Evolutionary conservation across 2,888 invertebrate species (phyloP).

Genomic region (Lochmaea crataegi): DNA sequence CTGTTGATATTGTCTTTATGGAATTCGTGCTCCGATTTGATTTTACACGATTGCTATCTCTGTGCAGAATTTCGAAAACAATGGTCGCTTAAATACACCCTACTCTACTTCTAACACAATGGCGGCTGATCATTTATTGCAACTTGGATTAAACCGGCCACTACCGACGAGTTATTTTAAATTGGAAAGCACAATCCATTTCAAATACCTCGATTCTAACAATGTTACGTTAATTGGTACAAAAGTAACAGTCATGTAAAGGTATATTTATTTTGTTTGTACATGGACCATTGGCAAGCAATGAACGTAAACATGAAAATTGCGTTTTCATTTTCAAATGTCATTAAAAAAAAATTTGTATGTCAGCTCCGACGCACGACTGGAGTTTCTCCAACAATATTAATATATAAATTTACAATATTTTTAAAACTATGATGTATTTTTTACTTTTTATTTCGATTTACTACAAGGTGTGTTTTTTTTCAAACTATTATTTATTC

Average conservation of each 20-base stretch:
- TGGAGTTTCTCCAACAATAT: too few species aligned
- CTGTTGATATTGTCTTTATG: neutral
- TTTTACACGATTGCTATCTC: neutral
- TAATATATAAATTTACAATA: too few species aligned
- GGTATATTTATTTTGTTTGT: neutral
- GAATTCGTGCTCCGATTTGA: neutral
- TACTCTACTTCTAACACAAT: neutral
- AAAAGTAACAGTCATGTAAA: neutral
- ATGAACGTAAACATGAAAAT: neutral
- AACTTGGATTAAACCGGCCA: neutral
- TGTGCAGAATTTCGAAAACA: neutral
- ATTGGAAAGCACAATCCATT: slow-evolving; percentile 1
- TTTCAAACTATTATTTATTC: too few species aligned
- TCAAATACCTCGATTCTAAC: neutral
- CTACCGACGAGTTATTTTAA: neutral
- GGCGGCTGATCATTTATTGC: slow-evolving; percentile 2
- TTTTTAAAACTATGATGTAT: too few species aligned
- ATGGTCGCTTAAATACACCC: neutral
- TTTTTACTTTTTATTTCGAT: too few species aligned
- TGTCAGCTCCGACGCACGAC: too few species aligned
- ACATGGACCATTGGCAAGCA: neutral
- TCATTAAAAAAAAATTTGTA: too few species aligned
- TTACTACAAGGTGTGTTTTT: too few species aligned
- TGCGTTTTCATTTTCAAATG: too few species aligned
- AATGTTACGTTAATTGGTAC: neutral